These are phyloP conservation scores for Drosophila niveifrons DNA, from an alignment of 2,888 invertebrate genomes.

Conservation along the genomic window DNA sequence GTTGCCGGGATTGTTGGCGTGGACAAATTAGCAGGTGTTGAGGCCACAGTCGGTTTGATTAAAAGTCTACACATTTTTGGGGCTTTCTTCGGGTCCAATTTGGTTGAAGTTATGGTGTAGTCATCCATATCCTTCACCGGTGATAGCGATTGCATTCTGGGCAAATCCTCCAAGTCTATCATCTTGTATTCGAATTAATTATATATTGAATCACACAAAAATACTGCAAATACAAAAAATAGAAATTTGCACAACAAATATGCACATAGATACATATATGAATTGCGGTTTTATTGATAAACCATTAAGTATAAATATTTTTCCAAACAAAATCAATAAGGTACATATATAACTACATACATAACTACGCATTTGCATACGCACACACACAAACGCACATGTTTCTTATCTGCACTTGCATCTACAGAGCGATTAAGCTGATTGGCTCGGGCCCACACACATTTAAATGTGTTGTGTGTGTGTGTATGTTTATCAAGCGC, in stretches of 20 bases:
- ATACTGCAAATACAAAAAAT: conserved; percentile 23
- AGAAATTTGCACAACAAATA: conserved; percentile 11
- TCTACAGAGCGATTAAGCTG: neutral
- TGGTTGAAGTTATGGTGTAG: conserved; percentile 12
- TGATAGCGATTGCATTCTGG: conserved; percentile 83
- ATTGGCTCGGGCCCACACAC: neutral
- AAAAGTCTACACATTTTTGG: conserved; percentile 37
- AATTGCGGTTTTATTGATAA: conserved; percentile 12
- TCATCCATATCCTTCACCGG: conserved; percentile 76
- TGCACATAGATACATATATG: neutral
- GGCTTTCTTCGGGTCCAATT: conserved; percentile 40
- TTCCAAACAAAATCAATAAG: neutral
- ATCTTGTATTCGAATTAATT: conserved; percentile 60
- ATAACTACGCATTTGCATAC: neutral
- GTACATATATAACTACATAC: neutral
- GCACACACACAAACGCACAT: neutral
- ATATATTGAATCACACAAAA: conserved; percentile 41
- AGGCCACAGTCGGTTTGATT: conserved; percentile 65
- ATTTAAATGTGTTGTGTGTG: neutral
- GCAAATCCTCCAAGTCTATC: conserved; percentile 83
- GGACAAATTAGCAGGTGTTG: conserved; percentile 49
- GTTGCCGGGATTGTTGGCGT: conserved; percentile 23
- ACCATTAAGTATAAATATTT: neutral
- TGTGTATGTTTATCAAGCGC: conserved; percentile 9
- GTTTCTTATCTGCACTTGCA: conserved; percentile 10